Conservation (phyloP, 1,140 invertebrate genomes). For the Eciton burchellii region DNA sequence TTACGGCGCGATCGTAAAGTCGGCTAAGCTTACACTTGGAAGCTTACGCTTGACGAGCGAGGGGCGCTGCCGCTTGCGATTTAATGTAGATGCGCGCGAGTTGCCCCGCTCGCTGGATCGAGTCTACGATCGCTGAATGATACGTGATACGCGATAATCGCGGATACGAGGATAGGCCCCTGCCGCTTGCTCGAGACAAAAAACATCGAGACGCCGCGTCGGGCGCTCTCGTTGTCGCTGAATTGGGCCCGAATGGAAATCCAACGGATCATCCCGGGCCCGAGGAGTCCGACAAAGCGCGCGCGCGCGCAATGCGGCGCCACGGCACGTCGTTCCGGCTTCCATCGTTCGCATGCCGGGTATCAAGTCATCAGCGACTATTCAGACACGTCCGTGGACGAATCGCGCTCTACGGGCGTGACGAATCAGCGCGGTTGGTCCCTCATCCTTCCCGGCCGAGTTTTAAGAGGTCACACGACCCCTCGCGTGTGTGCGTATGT, state of each 20-base stretch:
- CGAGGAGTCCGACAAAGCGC: slow-evolving; percentile 10
- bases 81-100: not conserved
- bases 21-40: slow-evolving; percentile 6
- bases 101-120: not conserved
- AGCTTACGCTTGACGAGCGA: not conserved
- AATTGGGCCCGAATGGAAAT: not conserved
- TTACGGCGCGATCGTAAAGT: slow-evolving; percentile 13
- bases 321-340: slow-evolving; percentile 39
- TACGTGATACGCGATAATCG: too few relatives aligned
- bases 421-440: slow-evolving; percentile 79
- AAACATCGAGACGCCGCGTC: too few relatives aligned
- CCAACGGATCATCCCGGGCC: not conserved
- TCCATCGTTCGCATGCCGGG: slow-evolving; percentile 69
- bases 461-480: slow-evolving; percentile 55
- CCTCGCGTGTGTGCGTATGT: not conserved
- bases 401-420: slow-evolving; percentile 74
- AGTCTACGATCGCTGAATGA: too few relatives aligned
- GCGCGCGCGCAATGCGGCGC: slow-evolving; percentile 53
- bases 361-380: slow-evolving; percentile 84
- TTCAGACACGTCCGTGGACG: slow-evolving; percentile 75
- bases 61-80: not conserved
- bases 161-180: too few relatives aligned
- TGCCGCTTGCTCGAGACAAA: too few relatives aligned
- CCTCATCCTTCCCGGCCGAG: slow-evolving; percentile 52
- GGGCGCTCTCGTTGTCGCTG: not conserved